Base-by-base conservation (phyloP, 2,113 vertebrate genomes). In the Varanus salvator region DNA sequence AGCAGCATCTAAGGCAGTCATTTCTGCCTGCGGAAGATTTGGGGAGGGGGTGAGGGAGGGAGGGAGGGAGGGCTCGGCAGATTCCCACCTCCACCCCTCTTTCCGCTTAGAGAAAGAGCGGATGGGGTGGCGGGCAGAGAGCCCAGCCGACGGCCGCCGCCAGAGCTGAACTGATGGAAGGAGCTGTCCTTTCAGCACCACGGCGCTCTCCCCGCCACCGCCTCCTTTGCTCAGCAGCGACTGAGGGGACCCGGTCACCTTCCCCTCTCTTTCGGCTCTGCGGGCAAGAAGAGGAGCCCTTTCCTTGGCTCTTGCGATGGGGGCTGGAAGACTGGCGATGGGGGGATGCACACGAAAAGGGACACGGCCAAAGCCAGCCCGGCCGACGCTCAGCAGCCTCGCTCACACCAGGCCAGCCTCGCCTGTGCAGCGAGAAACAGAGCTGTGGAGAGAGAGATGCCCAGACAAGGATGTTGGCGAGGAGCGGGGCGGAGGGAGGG, bases 141-240 rank as follows among this genome's bases (percentile, higher is more conserved):
- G 8, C 0, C 31, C 82, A 52, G 27, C 87, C 1, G 44, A 44
- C 23, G 34, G 9, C 27, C 5, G 4, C 27, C 31, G 29, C 68
- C 14, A n/a, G 6, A 3, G 68, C 8, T 4, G 44, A 50, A 48
- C 38, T 31, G 44, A 12, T 14, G 89, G 23, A 15, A 27, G 90
- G 92, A 95, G 94, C 94, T 94, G 94, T 96, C 90, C 91, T 90
- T 95, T 94, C 94, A 96, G 96, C 95, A 95, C 94, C 89, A 87
- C 92, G 84, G 89, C 64, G 84, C 75, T 71, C 69, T 34, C 92
- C 38, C 38, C 80, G 29, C 50, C 90, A 23, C 21, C 89, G 19
- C 71, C 74, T 17, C 83, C 83, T 71, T 90, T 84, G 5, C 29
- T 27, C 0, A 4, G 4, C 89, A 48, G 86, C 87, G 50, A 90